phyloP scores from a whole-genome alignment of 2,113 vertebrate species.

The Xiphophorus hellerii region DNA sequence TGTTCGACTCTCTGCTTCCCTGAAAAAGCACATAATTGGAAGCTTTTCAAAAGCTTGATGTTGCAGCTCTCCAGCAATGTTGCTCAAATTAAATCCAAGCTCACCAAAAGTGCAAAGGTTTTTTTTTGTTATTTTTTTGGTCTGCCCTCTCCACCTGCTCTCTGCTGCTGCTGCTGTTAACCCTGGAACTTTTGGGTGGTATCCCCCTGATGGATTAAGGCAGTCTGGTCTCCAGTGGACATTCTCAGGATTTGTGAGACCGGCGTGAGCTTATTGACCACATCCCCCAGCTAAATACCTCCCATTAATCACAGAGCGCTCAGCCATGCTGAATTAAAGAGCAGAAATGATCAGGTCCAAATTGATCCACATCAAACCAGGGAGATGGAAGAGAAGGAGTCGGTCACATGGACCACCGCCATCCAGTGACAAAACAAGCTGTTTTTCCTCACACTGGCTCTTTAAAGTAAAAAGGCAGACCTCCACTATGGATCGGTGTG shows the following conservation, averaged over 20 bases:
- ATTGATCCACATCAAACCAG: constrained; percentile 52
- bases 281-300: constrained; percentile 60
- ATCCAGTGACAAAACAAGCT: constrained; percentile 5
- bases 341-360: constrained; percentile 55
- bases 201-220: constrained; percentile 12
- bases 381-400: constrained; percentile 25
- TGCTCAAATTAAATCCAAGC: constrained; percentile 30
- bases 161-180: constrained; percentile 2
- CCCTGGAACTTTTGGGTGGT: constrained; percentile 4
- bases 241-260: constrained; percentile 50
- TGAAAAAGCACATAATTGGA: constrained; percentile 3
- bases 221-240: constrained; percentile 17
- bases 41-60: background rate
- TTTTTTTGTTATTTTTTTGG: constrained; percentile 3
- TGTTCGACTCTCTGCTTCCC: background rate
- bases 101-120: background rate
- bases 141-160: background rate
- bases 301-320: constrained; percentile 69
- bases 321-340: constrained; percentile 65
- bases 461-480: constrained; percentile 48
- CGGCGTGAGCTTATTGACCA: constrained; percentile 63
- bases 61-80: constrained; percentile 7
- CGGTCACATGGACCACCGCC: background rate
- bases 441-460: constrained; percentile 16
- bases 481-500: constrained; percentile 49